Evolutionary conservation across 1,140 invertebrate species (phyloP).

Genomic region (Lepidurus couesii): DNA sequence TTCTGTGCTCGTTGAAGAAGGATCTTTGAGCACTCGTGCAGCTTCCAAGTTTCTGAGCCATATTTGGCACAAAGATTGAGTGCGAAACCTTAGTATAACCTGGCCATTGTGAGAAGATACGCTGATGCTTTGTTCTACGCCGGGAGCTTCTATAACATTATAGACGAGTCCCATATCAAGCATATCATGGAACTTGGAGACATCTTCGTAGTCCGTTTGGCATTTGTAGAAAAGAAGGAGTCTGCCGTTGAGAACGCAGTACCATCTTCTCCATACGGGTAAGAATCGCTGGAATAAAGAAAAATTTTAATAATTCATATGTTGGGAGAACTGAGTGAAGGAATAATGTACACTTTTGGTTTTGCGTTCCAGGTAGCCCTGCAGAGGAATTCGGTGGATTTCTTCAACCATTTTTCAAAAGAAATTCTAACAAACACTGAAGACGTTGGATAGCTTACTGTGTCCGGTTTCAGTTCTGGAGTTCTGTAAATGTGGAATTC

Average conservation of each 20-base stretch:
- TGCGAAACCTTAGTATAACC: slow-evolving; percentile 8
- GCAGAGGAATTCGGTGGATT: slow-evolving; percentile 1
- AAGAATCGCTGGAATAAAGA: slow-evolving; percentile 11
- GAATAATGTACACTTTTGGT: background rate
- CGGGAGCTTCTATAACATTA: slow-evolving; percentile 23
- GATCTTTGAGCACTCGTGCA: background rate
- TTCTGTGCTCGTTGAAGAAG: slow-evolving; percentile 19
- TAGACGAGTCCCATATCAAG: slow-evolving; percentile 48
- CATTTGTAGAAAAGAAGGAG: slow-evolving; percentile 51
- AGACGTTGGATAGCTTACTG: too few species aligned
- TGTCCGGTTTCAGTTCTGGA: background rate
- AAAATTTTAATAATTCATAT: background rate
- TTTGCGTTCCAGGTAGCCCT: background rate
- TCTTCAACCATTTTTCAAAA: background rate
- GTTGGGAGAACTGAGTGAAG: background rate
- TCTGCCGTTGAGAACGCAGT: slow-evolving; percentile 52
- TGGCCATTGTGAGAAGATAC: slow-evolving; percentile 30
- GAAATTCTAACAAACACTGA: too few species aligned
- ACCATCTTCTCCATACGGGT: slow-evolving; percentile 48
- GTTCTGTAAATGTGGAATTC: background rate
- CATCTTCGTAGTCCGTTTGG: slow-evolving; percentile 49
- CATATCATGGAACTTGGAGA: slow-evolving; percentile 50
- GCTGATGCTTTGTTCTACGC: slow-evolving; percentile 27
- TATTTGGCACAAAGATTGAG: background rate
- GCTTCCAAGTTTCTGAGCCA: background rate